Percentiles rank a stretch among this genome's conserved stretches.
Evolutionary conservation across 1,140 invertebrate genomes (phyloP).

Genomic region (Paramacrobiotus metropolitanus): DNA sequence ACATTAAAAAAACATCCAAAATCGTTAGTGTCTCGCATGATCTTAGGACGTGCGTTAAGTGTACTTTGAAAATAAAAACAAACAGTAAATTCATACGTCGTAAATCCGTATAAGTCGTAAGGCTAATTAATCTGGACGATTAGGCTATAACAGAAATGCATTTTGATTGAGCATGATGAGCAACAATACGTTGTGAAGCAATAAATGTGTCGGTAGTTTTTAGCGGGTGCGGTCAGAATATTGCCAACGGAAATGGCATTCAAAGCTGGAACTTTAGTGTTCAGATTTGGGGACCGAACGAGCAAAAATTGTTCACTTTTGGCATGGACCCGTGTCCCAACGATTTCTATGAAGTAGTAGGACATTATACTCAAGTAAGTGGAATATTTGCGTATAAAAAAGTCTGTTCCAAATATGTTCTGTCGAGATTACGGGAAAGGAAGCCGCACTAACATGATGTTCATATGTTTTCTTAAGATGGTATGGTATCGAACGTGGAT

Average conservation of each 20-base stretch:
- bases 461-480: not conserved
- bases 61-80: too few species aligned
- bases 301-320: not conserved
- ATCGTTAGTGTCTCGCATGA: too few species aligned
- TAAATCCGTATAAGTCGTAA: too few species aligned
- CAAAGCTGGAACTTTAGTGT: not conserved
- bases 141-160: too few species aligned
- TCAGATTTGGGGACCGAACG: not conserved
- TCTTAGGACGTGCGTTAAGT: too few species aligned
- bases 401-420: not conserved
- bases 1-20: too few species aligned
- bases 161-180: too few species aligned
- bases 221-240: not conserved
- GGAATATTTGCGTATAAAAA: too few species aligned
- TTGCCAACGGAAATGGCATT: constrained; percentile 2
- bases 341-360: not conserved
- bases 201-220: not conserved
- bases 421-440: not conserved
- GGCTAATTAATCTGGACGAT: too few species aligned
- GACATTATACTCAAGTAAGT: not conserved
- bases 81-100: too few species aligned
- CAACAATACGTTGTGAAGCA: too few species aligned
- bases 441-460: not conserved
- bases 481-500: not conserved
- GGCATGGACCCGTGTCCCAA: not conserved